Evolutionary conservation across 2,113 vertebrate genomes (phyloP), one percentile per base, ranked within the genome.

Genomic region (Corythornis cristatus): DNA sequence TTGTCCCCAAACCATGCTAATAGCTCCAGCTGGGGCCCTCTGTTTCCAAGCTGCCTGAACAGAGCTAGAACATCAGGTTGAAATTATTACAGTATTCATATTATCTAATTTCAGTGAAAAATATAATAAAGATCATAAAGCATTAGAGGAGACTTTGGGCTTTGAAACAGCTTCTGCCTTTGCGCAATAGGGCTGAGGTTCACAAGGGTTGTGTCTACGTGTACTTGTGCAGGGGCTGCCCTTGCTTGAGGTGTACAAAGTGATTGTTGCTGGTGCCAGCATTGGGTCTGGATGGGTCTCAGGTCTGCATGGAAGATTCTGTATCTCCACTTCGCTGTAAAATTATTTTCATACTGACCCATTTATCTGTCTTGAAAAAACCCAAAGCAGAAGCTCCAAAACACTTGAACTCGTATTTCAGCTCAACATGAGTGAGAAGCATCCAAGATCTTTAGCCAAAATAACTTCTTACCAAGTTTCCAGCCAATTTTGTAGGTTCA

Each of bases 321-420:
- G 16, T 1, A 26, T 29, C 56, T 43, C 21, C 28, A 67, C 37
- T 46, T 85, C 56, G 17, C 64, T 80, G 17, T n/a, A 5, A 2
- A 33, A 53, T 64, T 73, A 15, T 73, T 83, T 92, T 73, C 48
- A 25, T 12, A 50, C 26, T 80, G 56, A 89, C 68, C 60, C 67
- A 37, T 71, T 91, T 77, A 72, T 76, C 60, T 48, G 6, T 11
- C 74, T 94, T 94, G 78, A 87, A 85, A 37, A 76, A 80, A 77
- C 20, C 65, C 94, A 93, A 82, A 93, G 87, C 82, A 94, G 94
- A 92, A 94, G 95, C 87, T 87, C 67, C 94, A 48, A 33, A 94
- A 56, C 40, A 53, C 67, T 92, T 85, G 40, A 86, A 79, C 72
- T 96, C 60, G 42, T 65, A 77, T 86, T 92, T 83, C 68, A 60